Evolutionary conservation across 2,113 vertebrate genomes (phyloP).

Genomic region (Promerops cafer): DNA sequence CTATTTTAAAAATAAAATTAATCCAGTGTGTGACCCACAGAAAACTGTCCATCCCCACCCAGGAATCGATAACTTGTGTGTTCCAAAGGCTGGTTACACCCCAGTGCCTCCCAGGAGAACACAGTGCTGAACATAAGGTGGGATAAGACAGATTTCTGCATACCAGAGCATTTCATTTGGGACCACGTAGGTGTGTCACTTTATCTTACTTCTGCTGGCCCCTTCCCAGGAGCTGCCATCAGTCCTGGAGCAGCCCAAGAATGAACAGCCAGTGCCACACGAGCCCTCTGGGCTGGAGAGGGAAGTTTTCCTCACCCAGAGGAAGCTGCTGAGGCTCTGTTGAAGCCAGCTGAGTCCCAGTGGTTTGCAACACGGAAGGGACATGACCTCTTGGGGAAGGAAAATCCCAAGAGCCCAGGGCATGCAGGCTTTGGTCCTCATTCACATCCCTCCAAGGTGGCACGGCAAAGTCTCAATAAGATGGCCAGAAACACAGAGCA

Average conservation of each 20-base stretch:
- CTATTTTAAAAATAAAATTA: not conserved
- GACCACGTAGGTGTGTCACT: not conserved
- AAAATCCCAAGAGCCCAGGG: not conserved
- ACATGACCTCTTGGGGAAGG: not conserved
- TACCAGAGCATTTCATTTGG: not conserved
- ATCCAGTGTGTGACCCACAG: not conserved
- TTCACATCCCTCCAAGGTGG: not conserved
- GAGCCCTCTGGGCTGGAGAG: not conserved
- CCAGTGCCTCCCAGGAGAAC: not conserved
- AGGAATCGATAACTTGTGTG: not conserved
- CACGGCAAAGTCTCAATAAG: not conserved
- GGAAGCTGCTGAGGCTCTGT: not conserved
- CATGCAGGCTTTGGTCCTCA: not conserved
- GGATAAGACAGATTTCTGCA: not conserved
- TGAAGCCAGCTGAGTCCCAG: not conserved
- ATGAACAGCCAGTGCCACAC: not conserved
- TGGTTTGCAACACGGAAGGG: not conserved
- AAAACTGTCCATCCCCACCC: not conserved
- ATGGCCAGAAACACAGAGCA: not conserved
- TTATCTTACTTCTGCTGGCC: not conserved
- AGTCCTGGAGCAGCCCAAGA: not conserved
- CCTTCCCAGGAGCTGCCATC: not conserved
- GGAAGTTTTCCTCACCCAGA: not conserved
- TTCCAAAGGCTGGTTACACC: not conserved
- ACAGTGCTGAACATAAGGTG: not conserved